Conservation (phyloP, 2,888 invertebrate species). For the Perithous albicinctus region DNA sequence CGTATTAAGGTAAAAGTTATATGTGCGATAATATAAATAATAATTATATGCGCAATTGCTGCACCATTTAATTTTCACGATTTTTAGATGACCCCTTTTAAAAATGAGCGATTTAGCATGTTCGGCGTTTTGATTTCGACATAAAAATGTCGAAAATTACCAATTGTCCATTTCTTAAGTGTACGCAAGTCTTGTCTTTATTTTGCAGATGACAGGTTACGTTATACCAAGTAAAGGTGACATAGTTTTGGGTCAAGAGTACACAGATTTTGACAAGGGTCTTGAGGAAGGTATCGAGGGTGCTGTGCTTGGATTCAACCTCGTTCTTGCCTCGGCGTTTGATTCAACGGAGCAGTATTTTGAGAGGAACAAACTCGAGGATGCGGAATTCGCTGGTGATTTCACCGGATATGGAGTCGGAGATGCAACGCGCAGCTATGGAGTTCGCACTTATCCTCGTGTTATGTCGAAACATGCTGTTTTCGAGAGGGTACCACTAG, state of each 20-base stretch:
- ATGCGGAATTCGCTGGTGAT: slow-evolving; percentile 15
- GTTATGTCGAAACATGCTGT: slow-evolving; percentile 24
- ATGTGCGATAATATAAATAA: too few relatives aligned
- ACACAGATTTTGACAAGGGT: slow-evolving; percentile 88
- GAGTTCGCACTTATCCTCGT: slow-evolving; percentile 40
- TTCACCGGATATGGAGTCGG: slow-evolving; percentile 15
- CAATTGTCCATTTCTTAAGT: not conserved
- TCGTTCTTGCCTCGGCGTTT: slow-evolving; percentile 87
- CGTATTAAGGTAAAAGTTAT: too few relatives aligned
- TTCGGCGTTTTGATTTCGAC: too few relatives aligned
- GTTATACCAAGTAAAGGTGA: slow-evolving; percentile 88
- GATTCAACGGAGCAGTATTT: slow-evolving; percentile 69
- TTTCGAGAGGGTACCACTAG: slow-evolving; percentile 27
- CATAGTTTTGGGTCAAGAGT: slow-evolving; percentile 90
- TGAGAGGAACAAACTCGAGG: slow-evolving; percentile 63
- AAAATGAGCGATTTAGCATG: too few relatives aligned
- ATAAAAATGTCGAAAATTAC: too few relatives aligned
- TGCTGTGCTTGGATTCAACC: slow-evolving; percentile 89
- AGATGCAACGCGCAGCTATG: not conserved
- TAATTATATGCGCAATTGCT: too few relatives aligned
- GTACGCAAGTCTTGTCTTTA: not conserved
- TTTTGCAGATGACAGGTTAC: slow-evolving; percentile 86
- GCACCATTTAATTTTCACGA: too few relatives aligned
- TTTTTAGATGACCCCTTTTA: too few relatives aligned
- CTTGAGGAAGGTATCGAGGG: slow-evolving; percentile 89